Conservation (phyloP, 2,113 vertebrate genomes). For the Phyllostomus discolor region DNA sequence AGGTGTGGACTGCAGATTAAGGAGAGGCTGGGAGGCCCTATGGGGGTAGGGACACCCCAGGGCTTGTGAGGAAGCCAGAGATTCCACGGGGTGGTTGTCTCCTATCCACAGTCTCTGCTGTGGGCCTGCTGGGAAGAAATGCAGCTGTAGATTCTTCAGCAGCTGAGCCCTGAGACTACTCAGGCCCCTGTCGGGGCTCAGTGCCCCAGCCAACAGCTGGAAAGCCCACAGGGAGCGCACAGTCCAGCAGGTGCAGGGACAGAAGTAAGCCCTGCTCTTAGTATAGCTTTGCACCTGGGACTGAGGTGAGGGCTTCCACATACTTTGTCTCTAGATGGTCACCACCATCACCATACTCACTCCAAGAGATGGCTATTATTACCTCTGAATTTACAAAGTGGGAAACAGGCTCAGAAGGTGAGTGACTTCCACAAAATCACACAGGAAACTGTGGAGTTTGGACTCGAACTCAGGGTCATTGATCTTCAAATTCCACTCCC, state of each 20-base stretch:
- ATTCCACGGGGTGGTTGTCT: too few species aligned
- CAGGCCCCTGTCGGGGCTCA: not conserved
- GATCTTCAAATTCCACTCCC: not conserved
- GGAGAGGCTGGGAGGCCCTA: not conserved
- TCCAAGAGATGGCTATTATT: not conserved
- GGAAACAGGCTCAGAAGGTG: not conserved
- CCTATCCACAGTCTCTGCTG: not conserved
- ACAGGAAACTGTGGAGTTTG: not conserved
- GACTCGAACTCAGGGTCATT: not conserved
- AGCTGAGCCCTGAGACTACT: not conserved
- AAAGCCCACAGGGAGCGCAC: not conserved
- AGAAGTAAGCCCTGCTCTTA: not conserved
- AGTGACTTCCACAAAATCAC: not conserved
- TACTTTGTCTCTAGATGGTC: not conserved
- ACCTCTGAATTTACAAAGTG: not conserved
- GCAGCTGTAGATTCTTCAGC: not conserved
- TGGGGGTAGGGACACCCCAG: not conserved
- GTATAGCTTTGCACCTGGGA: not conserved
- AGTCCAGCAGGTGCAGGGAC: fast-evolving
- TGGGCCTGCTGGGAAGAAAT: not conserved
- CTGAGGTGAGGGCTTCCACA: not conserved
- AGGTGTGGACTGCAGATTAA: not conserved
- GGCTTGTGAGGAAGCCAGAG: not conserved
- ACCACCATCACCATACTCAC: not conserved
- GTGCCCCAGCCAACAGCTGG: not conserved